Conservation (phyloP, 2,113 vertebrate species). For the Tenebrosternarchus preto region DNA sequence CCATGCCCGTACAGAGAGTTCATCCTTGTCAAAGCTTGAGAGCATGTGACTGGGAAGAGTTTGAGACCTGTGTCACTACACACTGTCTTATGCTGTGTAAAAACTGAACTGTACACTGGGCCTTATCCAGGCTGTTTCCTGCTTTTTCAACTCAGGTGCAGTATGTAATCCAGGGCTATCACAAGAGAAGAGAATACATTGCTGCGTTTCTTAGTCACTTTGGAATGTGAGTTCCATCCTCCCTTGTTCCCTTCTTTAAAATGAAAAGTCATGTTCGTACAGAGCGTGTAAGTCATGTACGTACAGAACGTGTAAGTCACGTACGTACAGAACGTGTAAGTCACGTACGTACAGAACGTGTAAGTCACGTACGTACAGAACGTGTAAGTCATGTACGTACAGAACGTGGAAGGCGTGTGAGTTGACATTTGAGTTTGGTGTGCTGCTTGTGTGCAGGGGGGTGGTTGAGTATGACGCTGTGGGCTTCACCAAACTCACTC, state of each 20-base stretch:
- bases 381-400: neutral
- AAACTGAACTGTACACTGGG: neutral
- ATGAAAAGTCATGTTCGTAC: neutral
- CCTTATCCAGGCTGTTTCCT: neutral
- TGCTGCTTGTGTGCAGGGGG: slow-evolving; percentile 75
- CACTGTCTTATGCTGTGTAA: neutral
- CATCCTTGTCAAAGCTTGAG: neutral
- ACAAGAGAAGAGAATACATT: slow-evolving; percentile 97
- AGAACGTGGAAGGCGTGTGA: neutral
- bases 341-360: too few relatives aligned
- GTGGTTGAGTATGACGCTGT: slow-evolving; percentile 98
- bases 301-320: too few relatives aligned
- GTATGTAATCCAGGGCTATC: slow-evolving; percentile 98
- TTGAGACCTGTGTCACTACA: too few relatives aligned
- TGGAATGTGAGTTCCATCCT: slow-evolving; percentile 86
- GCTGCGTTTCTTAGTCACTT: slow-evolving; percentile 99
- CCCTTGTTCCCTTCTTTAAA: neutral
- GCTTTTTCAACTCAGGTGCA: slow-evolving; percentile 81
- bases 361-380: too few relatives aligned
- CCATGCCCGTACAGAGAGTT: neutral
- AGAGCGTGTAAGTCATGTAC: neutral
- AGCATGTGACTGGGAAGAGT: neutral
- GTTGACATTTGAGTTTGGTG: too few relatives aligned
- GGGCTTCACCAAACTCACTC: slow-evolving; percentile 96
- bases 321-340: neutral